Conservation (phyloP, 2,888 invertebrate species). For the Acanthosepion lycidas region DNA sequence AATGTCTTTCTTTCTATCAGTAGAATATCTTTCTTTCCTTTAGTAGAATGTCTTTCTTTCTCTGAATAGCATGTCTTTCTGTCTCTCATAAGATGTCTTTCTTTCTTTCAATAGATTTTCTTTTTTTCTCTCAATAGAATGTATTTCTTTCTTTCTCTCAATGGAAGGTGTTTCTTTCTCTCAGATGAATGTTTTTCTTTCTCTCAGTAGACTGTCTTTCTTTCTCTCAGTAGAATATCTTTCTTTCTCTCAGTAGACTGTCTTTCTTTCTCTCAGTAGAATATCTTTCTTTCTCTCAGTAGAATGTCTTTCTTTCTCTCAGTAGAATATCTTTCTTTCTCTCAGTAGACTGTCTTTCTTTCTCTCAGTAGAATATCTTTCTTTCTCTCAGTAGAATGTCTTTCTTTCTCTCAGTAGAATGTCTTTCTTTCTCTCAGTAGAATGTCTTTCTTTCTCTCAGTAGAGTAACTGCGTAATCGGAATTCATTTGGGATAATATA, state of each 20-base stretch:
- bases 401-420: not conserved
- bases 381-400: not conserved
- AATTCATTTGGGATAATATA: no score
- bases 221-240: no score
- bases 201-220: not conserved
- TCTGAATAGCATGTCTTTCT: no score
- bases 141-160: not conserved
- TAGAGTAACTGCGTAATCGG: no score
- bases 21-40: no score
- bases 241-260: no score
- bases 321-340: not conserved
- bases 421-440: not conserved
- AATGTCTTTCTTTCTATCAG: no score
- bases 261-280: not conserved
- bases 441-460: not conserved
- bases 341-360: no score
- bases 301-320: not conserved
- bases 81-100: no score
- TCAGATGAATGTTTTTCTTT: not conserved
- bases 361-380: not conserved
- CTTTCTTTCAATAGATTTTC: not conserved
- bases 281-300: not conserved
- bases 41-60: no score
- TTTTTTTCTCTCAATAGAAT: not conserved
- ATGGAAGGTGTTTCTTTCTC: not conserved